Conservation (phyloP, 37 sponge, comb jelly and placozoan species). For the Geodia barretti region DNA sequence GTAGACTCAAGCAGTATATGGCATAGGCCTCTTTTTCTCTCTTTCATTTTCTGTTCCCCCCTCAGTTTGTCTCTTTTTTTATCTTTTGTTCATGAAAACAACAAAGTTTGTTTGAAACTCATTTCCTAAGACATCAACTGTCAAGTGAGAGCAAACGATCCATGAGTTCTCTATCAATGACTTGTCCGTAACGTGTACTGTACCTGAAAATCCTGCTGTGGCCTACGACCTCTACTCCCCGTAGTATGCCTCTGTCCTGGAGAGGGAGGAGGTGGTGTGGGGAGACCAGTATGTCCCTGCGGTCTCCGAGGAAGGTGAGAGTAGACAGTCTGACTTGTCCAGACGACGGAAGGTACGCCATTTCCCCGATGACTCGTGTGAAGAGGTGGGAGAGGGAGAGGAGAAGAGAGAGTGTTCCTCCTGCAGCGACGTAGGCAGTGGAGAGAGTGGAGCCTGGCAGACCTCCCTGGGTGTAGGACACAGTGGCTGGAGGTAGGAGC, state of each 20-base stretch:
- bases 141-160: neutral
- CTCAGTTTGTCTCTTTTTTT: neutral
- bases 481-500: constrained; percentile 38
- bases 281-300: constrained; percentile 17
- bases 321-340: constrained; percentile 48
- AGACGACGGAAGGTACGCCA: neutral
- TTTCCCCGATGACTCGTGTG: constrained; percentile 61
- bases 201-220: constrained; percentile 20
- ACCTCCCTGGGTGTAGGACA: constrained; percentile 40
- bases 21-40: neutral
- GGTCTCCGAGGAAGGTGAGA: constrained; percentile 67
- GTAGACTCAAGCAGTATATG: constrained; percentile 22
- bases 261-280: constrained; percentile 31
- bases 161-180: constrained; percentile 20
- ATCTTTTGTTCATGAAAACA: neutral
- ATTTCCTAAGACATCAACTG: too few species aligned
- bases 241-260: constrained; percentile 6
- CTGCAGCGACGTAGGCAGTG: constrained; percentile 35
- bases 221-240: constrained; percentile 19
- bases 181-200: constrained; percentile 51
- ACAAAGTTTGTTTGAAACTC: too few species aligned
- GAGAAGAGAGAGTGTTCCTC: constrained; percentile 43
- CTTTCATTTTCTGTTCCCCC: neutral
- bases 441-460: constrained; percentile 25
- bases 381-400: constrained; percentile 51